These are phyloP conservation scores for Aspidiotus rigidus DNA, from an alignment of 2,888 invertebrate species.

Conservation along the genomic window DNA sequence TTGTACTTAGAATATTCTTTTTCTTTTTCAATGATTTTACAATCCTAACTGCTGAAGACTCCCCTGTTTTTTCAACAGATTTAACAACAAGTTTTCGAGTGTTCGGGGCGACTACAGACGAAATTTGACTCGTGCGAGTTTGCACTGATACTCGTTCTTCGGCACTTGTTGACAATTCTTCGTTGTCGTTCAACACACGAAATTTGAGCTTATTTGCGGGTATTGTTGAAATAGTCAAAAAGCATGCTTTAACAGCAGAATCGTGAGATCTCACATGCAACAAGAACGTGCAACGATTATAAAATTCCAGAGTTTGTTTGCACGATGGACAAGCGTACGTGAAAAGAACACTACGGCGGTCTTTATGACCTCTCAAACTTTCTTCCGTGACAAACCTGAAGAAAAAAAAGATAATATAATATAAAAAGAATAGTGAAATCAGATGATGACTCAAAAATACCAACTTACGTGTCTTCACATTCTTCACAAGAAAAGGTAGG, in stretches of 20 bases:
- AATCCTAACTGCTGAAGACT: neutral
- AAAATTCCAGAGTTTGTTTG: constrained; percentile 15
- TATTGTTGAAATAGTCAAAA: constrained; percentile 21
- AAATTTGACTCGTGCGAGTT: neutral
- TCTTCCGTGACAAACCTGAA: constrained; percentile 18
- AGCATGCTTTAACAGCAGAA: constrained; percentile 12
- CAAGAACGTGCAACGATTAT: constrained; percentile 28
- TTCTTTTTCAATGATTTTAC: neutral
- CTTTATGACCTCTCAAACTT: constrained; percentile 19
- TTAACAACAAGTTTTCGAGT: neutral
- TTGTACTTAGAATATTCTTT: neutral
- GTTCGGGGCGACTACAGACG: neutral
- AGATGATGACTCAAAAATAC: neutral
- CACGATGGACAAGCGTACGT: constrained; percentile 28
- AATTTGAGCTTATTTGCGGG: constrained; percentile 28
- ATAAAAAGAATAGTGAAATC: neutral
- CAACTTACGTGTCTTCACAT: constrained; percentile 27
- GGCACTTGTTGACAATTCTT: neutral
- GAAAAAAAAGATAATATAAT: constrained; percentile 6
- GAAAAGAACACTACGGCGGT: constrained; percentile 26
- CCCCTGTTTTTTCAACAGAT: neutral
- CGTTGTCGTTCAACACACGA: neutral
- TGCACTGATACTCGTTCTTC: neutral
- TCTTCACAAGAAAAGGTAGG: constrained; percentile 23
- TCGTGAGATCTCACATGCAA: constrained; percentile 22